These are phyloP conservation scores for Halcyon chelicuti DNA, from an alignment of 2,797 vertebrate genomes.

Conservation along the genomic window DNA sequence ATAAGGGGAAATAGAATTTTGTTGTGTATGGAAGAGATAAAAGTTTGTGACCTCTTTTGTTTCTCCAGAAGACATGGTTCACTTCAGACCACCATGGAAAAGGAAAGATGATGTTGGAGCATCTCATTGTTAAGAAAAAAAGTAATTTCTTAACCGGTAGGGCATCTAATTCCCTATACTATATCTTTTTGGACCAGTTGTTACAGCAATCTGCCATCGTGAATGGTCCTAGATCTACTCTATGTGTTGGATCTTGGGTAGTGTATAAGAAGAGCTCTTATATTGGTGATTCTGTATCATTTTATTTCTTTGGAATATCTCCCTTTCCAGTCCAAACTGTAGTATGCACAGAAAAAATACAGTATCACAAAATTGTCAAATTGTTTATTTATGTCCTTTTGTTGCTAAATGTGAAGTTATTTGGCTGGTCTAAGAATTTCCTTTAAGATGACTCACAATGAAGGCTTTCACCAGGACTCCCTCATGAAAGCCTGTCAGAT, in stretches of 20 bases:
- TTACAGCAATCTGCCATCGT: neutral
- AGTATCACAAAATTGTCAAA: neutral
- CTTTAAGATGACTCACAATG: neutral
- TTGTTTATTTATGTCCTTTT: neutral
- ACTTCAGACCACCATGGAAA: neutral
- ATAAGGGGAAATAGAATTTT: neutral
- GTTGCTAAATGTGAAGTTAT: neutral
- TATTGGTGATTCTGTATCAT: accelerated
- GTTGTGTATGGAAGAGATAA: neutral
- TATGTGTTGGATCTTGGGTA: accelerated
- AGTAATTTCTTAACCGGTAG: neutral
- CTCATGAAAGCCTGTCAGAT: neutral
- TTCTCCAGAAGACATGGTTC: neutral
- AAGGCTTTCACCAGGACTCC: neutral
- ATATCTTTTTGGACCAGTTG: neutral
- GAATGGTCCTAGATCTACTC: neutral
- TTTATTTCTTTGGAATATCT: neutral
- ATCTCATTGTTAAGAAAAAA: neutral
- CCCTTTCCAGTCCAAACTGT: neutral
- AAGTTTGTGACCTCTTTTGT: neutral
- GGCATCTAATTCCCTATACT: neutral
- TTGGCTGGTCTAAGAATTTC: neutral
- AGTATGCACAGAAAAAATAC: neutral
- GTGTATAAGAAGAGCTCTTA: neutral
- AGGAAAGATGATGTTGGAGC: neutral